These are phyloP conservation scores for Polypterus senegalus DNA, from an alignment of 2,113 vertebrate species.

Conservation along the genomic window DNA sequence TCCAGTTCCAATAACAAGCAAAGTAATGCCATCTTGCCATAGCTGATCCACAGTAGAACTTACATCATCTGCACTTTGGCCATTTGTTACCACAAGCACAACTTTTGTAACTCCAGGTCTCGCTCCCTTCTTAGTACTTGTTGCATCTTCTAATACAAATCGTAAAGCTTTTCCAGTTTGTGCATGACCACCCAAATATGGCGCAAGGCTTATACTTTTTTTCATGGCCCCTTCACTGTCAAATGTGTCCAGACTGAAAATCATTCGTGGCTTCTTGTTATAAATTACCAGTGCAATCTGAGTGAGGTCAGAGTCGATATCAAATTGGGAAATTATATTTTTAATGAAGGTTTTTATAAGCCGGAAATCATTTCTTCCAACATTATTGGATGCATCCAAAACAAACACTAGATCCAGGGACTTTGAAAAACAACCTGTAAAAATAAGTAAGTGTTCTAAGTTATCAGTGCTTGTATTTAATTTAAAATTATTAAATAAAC, in stretches of 20 bases:
- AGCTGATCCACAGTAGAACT: conserved; percentile 1
- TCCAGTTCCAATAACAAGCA: conserved; percentile 11
- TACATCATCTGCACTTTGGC: conserved; percentile 14
- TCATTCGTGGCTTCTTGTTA: conserved; percentile 15
- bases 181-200: conserved; percentile 11
- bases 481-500: too few relatives aligned
- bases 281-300: conserved; percentile 19
- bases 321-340: conserved; percentile 14
- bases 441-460: neutral
- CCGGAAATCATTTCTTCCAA: conserved; percentile 11
- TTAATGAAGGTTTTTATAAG: conserved; percentile 14
- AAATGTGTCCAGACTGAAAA: conserved; percentile 13
- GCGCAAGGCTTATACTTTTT: conserved; percentile 11
- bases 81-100: conserved; percentile 15
- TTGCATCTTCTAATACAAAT: conserved; percentile 9
- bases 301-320: conserved; percentile 18
- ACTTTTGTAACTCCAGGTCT: conserved; percentile 16
- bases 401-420: conserved; percentile 19
- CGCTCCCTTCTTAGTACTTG: conserved; percentile 11
- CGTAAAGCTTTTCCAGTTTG: conserved; percentile 9
- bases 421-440: conserved; percentile 17
- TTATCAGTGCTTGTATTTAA: neutral
- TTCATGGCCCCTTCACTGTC: conserved; percentile 21
- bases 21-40: conserved; percentile 6
- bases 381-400: conserved; percentile 15